Conservation (phyloP, 1,140 invertebrate species). For the Drosophila tani region DNA sequence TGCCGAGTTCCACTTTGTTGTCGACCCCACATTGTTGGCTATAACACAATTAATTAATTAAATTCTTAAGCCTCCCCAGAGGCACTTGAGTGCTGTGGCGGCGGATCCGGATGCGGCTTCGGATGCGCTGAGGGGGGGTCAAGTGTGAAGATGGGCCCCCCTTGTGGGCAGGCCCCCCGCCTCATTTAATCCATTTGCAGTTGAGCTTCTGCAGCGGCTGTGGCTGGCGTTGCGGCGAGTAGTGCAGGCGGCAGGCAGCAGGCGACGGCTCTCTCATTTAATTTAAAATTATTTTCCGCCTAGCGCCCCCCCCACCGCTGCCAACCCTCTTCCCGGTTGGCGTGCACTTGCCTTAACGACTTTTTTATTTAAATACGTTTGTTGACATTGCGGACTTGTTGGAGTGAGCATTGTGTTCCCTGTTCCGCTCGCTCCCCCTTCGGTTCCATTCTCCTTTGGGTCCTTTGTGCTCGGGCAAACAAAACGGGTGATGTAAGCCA, state of each 20-base stretch:
- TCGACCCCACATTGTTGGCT: slow-evolving; percentile 41
- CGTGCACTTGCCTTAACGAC: slow-evolving; percentile 78
- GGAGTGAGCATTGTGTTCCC: slow-evolving; percentile 50
- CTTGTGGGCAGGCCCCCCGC: slow-evolving; percentile 39
- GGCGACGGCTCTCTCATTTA: slow-evolving; percentile 66
- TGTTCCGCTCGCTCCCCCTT: slow-evolving; percentile 10
- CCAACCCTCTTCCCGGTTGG: slow-evolving; percentile 31
- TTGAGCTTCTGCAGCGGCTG: slow-evolving; percentile 14
- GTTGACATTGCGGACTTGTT: slow-evolving; percentile 79
- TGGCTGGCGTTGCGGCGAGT: slow-evolving; percentile 9
- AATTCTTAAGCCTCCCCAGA: slow-evolving; percentile 65
- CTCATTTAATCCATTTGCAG: slow-evolving; percentile 51
- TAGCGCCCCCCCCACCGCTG: slow-evolving; percentile 1
- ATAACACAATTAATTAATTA: slow-evolving; percentile 80
- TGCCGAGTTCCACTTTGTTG: slow-evolving; percentile 33
- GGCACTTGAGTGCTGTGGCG: slow-evolving; percentile 38
- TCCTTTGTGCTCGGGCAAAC: slow-evolving; percentile 35
- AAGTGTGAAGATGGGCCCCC: slow-evolving; percentile 67
- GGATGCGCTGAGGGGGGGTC: slow-evolving; percentile 21
- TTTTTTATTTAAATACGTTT: slow-evolving; percentile 83
- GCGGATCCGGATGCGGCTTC: slow-evolving; percentile 5
- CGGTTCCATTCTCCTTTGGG: slow-evolving; percentile 5
- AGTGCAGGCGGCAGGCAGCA: slow-evolving; percentile 16
- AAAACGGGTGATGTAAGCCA: slow-evolving; percentile 48
- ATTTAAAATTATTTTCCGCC: slow-evolving; percentile 77